Evolutionary conservation across 2,797 vertebrate species (phyloP).

Genomic region (Pipistrellus kuhlii): DNA sequence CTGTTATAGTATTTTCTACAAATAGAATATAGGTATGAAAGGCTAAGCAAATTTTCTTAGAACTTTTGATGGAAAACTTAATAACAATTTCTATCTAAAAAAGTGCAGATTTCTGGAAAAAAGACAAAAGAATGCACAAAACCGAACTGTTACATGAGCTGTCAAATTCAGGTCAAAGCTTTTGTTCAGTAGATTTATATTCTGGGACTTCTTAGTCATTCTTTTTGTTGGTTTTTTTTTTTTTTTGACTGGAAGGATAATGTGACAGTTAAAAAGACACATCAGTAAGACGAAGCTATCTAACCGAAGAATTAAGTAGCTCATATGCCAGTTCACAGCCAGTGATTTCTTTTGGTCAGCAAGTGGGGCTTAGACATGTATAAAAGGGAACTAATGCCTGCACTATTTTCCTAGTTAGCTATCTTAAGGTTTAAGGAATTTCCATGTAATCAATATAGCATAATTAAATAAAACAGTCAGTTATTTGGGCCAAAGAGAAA

Average conservation of each 20-base stretch:
- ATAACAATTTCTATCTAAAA: not conserved
- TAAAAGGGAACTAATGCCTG: not conserved
- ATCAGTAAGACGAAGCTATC: not conserved
- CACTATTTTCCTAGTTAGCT: not conserved
- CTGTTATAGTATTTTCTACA: not conserved
- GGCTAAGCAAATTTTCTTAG: not conserved
- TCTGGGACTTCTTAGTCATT: conserved; percentile 35
- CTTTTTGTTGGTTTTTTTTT: not conserved
- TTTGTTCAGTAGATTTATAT: conserved; percentile 17
- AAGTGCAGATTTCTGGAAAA: not conserved
- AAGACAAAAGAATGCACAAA: not conserved
- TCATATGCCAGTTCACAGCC: not conserved
- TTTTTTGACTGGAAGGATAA: not conserved
- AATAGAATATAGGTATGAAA: not conserved
- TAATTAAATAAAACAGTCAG: not conserved
- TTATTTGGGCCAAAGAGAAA: not conserved
- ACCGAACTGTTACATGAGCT: not conserved
- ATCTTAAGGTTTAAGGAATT: not conserved
- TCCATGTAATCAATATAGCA: not conserved
- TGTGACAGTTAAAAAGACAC: not conserved
- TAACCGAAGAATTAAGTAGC: not conserved
- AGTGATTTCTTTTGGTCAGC: not conserved
- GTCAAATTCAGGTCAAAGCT: not conserved
- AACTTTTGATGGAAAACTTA: conserved; percentile 25
- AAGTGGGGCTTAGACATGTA: not conserved